Conservation (phyloP, 2,888 invertebrate genomes). For the Drosophila kambysellisi region DNA sequence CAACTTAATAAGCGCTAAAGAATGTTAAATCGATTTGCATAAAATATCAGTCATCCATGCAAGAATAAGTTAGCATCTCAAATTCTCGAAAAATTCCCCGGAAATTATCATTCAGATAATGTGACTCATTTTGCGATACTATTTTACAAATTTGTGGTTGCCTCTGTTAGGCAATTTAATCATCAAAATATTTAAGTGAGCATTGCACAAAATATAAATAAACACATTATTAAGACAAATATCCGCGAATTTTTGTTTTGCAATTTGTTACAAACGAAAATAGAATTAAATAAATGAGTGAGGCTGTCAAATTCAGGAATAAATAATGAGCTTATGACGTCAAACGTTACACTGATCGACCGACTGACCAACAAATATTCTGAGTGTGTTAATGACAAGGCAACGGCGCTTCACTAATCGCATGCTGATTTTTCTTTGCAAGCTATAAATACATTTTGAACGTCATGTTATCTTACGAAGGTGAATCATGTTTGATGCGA, state of each 20-base stretch:
- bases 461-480: constrained; percentile 48
- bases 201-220: constrained; percentile 35
- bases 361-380: constrained; percentile 45
- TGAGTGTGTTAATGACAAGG: constrained; percentile 15
- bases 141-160: too few relatives aligned
- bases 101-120: constrained; percentile 31
- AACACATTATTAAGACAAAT: constrained; percentile 64
- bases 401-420: constrained; percentile 30
- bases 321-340: constrained; percentile 59
- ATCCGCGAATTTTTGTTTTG: constrained; percentile 58
- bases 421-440: constrained; percentile 43
- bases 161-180: constrained; percentile 32
- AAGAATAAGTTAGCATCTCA: constrained; percentile 9
- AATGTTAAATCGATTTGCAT: constrained; percentile 1
- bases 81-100: constrained; percentile 59
- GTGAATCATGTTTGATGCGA: constrained; percentile 60
- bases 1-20: background rate
- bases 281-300: background rate
- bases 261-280: constrained; percentile 19
- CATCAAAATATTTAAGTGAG: constrained; percentile 34
- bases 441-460: constrained; percentile 31
- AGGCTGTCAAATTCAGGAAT: constrained; percentile 26
- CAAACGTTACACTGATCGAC: constrained; percentile 47
- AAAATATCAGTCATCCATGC: constrained; percentile 8
- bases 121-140: constrained; percentile 52